A percentile compares a stretch with the other conserved stretches of the same genome.
Evolutionary conservation across 2,797 vertebrate species (phyloP).

Genomic region (Notoglanidium macrostoma): DNA sequence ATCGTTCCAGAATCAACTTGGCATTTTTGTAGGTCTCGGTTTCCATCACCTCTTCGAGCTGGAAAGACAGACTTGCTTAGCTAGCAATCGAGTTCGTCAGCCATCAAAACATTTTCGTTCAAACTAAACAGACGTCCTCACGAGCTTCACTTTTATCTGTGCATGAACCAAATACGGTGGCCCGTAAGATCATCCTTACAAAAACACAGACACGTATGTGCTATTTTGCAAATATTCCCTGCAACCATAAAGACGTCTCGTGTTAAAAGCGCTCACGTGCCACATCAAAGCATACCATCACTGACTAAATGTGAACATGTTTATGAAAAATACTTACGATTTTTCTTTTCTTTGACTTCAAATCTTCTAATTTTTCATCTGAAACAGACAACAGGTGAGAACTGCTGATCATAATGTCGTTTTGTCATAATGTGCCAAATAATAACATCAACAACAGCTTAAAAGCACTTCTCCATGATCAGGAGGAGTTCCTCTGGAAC

Average conservation of each 20-base stretch:
- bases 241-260: background rate
- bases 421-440: background rate
- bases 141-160: background rate
- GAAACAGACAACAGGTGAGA: constrained; percentile 49
- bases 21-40: constrained; percentile 96
- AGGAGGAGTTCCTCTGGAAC: background rate
- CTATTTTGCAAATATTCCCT: background rate
- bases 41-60: constrained; percentile 99
- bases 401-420: background rate
- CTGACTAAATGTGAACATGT: background rate
- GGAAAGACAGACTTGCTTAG: constrained; percentile 39
- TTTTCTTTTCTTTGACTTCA: constrained; percentile 89
- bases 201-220: background rate
- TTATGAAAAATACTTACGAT: constrained; percentile 82
- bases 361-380: constrained; percentile 92
- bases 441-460: background rate
- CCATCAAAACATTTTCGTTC: background rate
- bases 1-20: constrained; percentile 95
- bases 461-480: background rate
- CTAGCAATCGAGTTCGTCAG: too few relatives aligned
- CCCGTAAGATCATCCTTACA: background rate
- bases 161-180: background rate
- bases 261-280: background rate
- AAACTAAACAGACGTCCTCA: background rate
- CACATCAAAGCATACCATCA: background rate